Evolutionary conservation across 2,888 invertebrate species (phyloP), one percentile per base, ranked within the genome.

Genomic region (Chrysomela aeneicollis): DNA sequence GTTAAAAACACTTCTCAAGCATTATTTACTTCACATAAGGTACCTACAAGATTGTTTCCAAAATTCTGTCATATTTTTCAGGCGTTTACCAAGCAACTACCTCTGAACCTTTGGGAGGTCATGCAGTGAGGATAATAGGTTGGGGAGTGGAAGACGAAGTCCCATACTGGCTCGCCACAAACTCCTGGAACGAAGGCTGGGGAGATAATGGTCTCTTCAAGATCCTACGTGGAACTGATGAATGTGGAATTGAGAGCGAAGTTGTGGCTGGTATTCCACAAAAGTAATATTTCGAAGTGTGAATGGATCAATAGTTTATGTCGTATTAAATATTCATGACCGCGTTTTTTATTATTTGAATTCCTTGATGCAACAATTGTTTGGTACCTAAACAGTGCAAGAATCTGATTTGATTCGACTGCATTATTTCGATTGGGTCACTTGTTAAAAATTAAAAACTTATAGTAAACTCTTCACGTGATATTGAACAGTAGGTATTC

Each of bases 121-220:
- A 95, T 81, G 95, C 95, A 30, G 88, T 95, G 60, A 92, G 91
- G 78, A 90, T 95, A 57, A 82, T 95, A 50, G 95, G 96, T n/a
- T 96, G 94, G 93, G 96, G 96, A 42, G 88, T 87, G 0, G 91
- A 93, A 69, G 86, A 88, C 58, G 63, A 65, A 2, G 88, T 87
- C 6, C 87, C 86, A 59, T 96, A 94, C 81, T 96, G 96, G 96
- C 86, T 94, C 30, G 88, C 94, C 73, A 94, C 92, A 59, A 96
- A 96, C 85, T 94, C 94, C 0, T 97, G 95, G 95, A 96, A 96
- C 84, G 86, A 87, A 0, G 95, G 95, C 81, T 97, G 96, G 95
- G 96, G 96, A 69, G 90, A 92, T 79, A 87, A 89, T 77, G 94
- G 94, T 1, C 94, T 86, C 83, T 95, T 96, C 85, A 94, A 93